A percentile compares a stretch with the other conserved stretches of the same genome.
These are phyloP conservation scores for Nyctereutes procyonoides DNA, from an alignment of 2,113 vertebrate genomes.

Conservation along the genomic window DNA sequence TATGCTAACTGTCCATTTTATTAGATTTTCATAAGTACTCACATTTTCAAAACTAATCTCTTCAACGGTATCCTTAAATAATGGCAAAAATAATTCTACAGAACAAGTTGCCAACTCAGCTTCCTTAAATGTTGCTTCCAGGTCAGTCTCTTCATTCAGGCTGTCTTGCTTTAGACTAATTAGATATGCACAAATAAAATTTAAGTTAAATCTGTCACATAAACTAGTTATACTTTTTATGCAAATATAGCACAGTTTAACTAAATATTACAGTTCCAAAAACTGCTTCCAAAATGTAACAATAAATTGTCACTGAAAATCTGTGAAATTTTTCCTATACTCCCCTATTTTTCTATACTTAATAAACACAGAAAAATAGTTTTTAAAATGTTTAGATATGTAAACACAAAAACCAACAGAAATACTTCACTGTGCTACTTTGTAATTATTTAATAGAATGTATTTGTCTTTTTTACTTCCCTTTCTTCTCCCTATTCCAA, in stretches of 20 bases:
- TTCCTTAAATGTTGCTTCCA: conserved; percentile 86
- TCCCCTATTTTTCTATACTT: background rate
- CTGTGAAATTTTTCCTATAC: background rate
- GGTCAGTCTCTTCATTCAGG: conserved; percentile 52
- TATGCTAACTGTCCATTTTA: conserved; percentile 15
- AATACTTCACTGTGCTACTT: background rate
- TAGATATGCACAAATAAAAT: conserved; percentile 35
- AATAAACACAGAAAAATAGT: background rate
- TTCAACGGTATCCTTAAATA: conserved; percentile 87
- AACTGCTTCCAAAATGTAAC: background rate
- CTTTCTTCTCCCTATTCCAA: background rate
- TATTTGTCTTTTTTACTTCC: background rate
- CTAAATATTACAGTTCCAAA: background rate
- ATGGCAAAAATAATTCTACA: conserved; percentile 87
- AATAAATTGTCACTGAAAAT: background rate
- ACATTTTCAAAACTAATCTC: conserved; percentile 84
- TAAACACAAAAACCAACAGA: conserved; percentile 2
- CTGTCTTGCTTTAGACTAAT: conserved; percentile 75
- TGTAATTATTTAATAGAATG: background rate
- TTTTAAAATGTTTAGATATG: background rate
- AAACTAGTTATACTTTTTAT: background rate
- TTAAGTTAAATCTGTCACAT: conserved; percentile 49
- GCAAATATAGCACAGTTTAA: background rate
- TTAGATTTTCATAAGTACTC: conserved; percentile 70
- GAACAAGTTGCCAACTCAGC: conserved; percentile 86